Percentiles rank a stretch among this genome's conserved stretches.
phyloP scores from a whole-genome alignment of 2,113 vertebrate species.

The Corvus cornix region DNA sequence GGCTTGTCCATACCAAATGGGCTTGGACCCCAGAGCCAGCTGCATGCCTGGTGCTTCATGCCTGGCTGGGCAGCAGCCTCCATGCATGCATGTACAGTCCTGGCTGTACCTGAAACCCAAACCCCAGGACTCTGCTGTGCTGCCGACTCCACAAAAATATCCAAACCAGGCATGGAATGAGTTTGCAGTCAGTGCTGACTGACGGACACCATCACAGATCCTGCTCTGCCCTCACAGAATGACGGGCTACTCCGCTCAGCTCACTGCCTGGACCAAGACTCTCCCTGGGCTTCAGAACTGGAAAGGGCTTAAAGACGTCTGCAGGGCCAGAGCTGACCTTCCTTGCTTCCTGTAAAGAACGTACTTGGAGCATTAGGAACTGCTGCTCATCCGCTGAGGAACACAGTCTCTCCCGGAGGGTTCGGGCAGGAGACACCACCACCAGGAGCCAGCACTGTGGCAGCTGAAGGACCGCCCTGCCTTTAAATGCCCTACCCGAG shows the following conservation, averaged over 20 bases:
- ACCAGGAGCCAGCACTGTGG: rapidly evolving
- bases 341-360: neutral
- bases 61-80: neutral
- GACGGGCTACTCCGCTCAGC: neutral
- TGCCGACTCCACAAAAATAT: neutral
- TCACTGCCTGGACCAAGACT: neutral
- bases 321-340: neutral
- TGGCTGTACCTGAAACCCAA: neutral
- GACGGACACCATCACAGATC: neutral
- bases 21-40: neutral
- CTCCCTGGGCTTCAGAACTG: neutral
- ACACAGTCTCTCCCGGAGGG: neutral
- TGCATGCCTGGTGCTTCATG: neutral
- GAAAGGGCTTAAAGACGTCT: neutral
- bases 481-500: neutral
- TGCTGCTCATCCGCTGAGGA: rapidly evolving
- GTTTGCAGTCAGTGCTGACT: neutral
- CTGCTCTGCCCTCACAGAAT: neutral
- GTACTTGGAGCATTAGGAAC: neutral
- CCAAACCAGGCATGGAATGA: neutral
- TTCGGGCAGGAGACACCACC: neutral
- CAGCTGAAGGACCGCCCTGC: rapidly evolving
- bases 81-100: neutral
- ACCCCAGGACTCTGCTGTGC: neutral
- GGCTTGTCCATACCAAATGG: neutral